A percentile compares a stretch with the other conserved stretches of the same genome.
Conservation (phyloP, 2,888 invertebrate species). For the Apamea anceps region DNA sequence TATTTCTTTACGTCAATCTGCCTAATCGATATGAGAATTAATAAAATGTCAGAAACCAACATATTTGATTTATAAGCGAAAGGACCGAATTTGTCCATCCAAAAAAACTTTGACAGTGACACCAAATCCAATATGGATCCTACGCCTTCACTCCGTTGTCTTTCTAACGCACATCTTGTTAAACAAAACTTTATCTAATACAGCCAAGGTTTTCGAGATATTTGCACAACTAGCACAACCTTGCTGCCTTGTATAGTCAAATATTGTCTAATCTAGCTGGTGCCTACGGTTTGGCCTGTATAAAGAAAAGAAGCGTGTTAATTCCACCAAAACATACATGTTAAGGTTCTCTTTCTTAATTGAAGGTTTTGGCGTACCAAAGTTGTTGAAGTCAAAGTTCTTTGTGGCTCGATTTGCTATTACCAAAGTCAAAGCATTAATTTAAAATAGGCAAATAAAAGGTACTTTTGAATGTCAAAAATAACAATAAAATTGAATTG, state of each 20-base stretch:
- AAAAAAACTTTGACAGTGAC: constrained; percentile 25
- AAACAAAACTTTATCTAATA: constrained; percentile 65
- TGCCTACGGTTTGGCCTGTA: constrained; percentile 18
- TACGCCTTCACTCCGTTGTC: constrained; percentile 36
- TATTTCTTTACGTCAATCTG: neutral
- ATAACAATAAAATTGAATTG: no score
- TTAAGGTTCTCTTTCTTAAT: constrained; percentile 1
- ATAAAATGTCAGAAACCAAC: neutral
- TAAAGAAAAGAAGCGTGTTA: neutral
- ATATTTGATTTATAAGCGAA: constrained; percentile 11
- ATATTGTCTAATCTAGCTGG: constrained; percentile 53
- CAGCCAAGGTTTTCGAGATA: constrained; percentile 64
- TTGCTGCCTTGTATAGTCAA: constrained; percentile 64
- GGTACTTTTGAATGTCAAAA: no score
- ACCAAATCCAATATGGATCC: constrained; percentile 40
- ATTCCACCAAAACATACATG: constrained; percentile 8
- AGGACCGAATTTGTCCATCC: neutral
- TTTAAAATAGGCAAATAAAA: no score
- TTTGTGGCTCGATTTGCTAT: neutral
- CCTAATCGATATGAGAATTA: neutral
- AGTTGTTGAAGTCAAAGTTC: neutral
- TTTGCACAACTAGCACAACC: constrained; percentile 67
- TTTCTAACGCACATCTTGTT: constrained; percentile 57
- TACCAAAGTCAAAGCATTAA: no score
- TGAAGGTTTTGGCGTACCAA: neutral